Evolutionary conservation across 1,140 invertebrate species (phyloP), one percentile per base, ranked within the genome.

Genomic region (Drosophila nasuta): DNA sequence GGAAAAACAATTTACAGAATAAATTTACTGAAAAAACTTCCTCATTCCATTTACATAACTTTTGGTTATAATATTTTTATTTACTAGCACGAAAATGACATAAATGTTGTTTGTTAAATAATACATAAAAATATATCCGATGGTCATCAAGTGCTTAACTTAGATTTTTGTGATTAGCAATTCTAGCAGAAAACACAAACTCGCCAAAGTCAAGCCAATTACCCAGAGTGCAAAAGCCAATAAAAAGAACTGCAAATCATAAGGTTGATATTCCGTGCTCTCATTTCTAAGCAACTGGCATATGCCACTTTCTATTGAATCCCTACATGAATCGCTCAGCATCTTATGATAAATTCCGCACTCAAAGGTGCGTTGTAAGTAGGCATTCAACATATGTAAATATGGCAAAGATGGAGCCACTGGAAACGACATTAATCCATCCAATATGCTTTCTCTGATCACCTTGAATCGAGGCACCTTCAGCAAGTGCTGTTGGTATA

Each of bases 401-500:
- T 79, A 86, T 0, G 82, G 82, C 57, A 86, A 49, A 2, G 51
- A 45, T 4, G 43, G 38, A 0, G 62, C 20, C 15, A 82, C 49
- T 5, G 60, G 7, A n/a, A 45, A 43, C 0, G 57, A 35, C 11
- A 79, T 59, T 0, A 79, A 8, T 7, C 41, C 54, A 11, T 41
- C 33, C 15, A 3, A 13, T 11, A 86, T 38, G 5, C 38, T 46
- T 11, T 69, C 8, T 0, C 20, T 11, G 1, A 77, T 70, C 1
- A 49, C 1, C 15, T 75, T 59, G 0, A 82, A 82, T 1, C 49
- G 63, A 3, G 83, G 83, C 1, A 73, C 56, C 17, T 70, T 73
- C 11, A 87, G 33, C 20, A 87, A 51, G 10, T 77, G 46, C 30
- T 87, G 83, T 15, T 87, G 82, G 41, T 77, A 77, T 0, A 87